phyloP scores from a whole-genome alignment of 2,888 invertebrate species.

The Theristus sp. region DNA sequence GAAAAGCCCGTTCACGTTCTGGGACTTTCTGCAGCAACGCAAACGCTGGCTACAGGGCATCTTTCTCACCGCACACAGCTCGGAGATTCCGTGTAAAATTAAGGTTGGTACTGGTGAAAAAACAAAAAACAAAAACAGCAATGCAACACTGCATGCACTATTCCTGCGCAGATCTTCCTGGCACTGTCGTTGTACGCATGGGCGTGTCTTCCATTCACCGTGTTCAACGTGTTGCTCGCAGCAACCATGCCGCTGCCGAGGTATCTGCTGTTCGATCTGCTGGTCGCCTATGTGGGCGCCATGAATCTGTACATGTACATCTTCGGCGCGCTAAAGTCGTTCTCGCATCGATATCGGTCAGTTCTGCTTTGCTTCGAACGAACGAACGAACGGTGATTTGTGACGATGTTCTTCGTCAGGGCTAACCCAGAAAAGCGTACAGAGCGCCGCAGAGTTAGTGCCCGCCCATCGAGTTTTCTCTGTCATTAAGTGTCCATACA shows the following conservation, averaged over 20 bases:
- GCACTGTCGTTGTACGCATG: constrained; percentile 80
- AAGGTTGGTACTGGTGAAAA: too few relatives aligned
- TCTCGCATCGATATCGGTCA: constrained; percentile 42
- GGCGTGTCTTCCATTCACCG: constrained; percentile 79
- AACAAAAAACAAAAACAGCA: too few relatives aligned
- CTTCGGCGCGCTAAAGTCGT: constrained; percentile 89
- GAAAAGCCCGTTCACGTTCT: constrained; percentile 79
- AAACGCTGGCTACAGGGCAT: constrained; percentile 66
- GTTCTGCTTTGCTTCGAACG: neutral
- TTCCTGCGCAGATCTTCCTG: constrained; percentile 50
- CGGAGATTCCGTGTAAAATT: constrained; percentile 18
- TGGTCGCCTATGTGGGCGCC: constrained; percentile 74
- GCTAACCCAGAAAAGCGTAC: too few relatives aligned
- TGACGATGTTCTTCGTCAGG: too few relatives aligned
- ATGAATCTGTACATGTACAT: constrained; percentile 93
- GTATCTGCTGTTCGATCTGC: constrained; percentile 52
- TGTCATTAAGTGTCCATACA: too few relatives aligned
- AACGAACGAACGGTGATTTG: too few relatives aligned
- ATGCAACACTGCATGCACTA: too few relatives aligned
- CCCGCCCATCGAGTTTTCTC: too few relatives aligned
- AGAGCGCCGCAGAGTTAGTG: too few relatives aligned
- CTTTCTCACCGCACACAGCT: constrained; percentile 33
- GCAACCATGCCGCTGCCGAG: constrained; percentile 60
- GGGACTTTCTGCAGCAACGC: constrained; percentile 84
- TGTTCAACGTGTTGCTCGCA: constrained; percentile 66